Evolutionary conservation across 2,113 vertebrate genomes (phyloP).

Genomic region (Hiodon alosoides): DNA sequence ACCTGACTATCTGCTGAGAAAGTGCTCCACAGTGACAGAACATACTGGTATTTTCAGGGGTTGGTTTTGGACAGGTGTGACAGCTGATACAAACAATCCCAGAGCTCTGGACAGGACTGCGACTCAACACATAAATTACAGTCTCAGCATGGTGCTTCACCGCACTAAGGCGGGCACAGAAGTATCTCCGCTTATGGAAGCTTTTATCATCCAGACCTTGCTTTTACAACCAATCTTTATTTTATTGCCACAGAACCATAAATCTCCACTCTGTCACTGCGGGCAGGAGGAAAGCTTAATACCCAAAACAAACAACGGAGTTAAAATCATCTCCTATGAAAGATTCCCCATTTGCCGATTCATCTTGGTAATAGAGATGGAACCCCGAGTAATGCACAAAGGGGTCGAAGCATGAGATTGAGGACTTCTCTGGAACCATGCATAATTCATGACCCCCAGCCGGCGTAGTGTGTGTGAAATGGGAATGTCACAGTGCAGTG

Average conservation of each 20-base stretch:
- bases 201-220: too few relatives aligned
- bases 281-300: constrained; percentile 46
- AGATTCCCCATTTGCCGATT: constrained; percentile 92
- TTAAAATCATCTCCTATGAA: constrained; percentile 82
- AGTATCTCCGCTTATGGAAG: too few relatives aligned
- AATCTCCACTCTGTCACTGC: constrained; percentile 39
- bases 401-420: constrained; percentile 96
- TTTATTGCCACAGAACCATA: constrained; percentile 26
- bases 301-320: constrained; percentile 83
- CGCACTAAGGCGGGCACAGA: too few relatives aligned
- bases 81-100: too few relatives aligned
- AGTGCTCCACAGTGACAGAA: too few relatives aligned
- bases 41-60: too few relatives aligned
- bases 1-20: too few relatives aligned
- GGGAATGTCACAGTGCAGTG: constrained; percentile 96
- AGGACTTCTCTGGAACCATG: constrained; percentile 98
- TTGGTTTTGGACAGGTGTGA: too few relatives aligned
- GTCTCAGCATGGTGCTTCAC: too few relatives aligned
- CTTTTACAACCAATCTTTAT: too few relatives aligned
- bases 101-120: too few relatives aligned
- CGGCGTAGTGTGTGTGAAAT: constrained; percentile 98
- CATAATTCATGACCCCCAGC: constrained; percentile 97
- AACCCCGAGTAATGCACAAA: constrained; percentile 89
- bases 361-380: constrained; percentile 99
- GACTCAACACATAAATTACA: too few relatives aligned